These are phyloP conservation scores for Bombyx mori DNA, from an alignment of 1,140 invertebrate species.

Conservation along the genomic window ASM3026992v2 NC_085113.1:12799501-12800000, in stretches of 20 bases:
- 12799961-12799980: no score
- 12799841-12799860: neutral
- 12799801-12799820: constrained; percentile 31
- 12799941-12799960: no score
- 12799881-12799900: no score
- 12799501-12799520: neutral
- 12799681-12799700: neutral
- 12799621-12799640: neutral
- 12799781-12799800: constrained; percentile 15
- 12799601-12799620: neutral
- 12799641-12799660: neutral
- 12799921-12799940: no score
- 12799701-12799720: constrained; percentile 15
- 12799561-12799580: neutral
- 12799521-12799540: neutral
- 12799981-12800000: no score
- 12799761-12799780: constrained; percentile 10
- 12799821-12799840: constrained; percentile 30
- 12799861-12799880: no score
- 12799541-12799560: neutral
- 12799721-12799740: constrained; percentile 22
- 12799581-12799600: constrained; percentile 1
- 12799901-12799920: no score
- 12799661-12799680: neutral
- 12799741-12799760: constrained; percentile 29